Base-by-base conservation (phyloP, 2,888 invertebrate species). In the Hedya salicella region DNA sequence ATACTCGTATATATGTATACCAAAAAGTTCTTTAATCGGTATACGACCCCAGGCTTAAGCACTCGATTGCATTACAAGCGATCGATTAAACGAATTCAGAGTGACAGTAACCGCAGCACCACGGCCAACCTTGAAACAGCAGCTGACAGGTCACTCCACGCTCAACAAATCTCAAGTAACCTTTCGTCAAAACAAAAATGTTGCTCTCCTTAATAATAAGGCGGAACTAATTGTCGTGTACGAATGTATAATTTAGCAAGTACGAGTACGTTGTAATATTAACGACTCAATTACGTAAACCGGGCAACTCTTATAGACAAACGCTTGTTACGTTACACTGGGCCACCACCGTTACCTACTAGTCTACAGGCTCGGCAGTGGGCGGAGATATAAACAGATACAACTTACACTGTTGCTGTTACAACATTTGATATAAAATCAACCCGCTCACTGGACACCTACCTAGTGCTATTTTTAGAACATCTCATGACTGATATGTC, bases 191-290 rank as follows among this genome's bases (percentile, higher is more conserved):
- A 49, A 66, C 48, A 72, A 74, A 78, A 78, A 71, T 74, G 73
- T 73, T 79, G 88, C 86, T 86, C 89, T 87, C 86, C 82, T 86
- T 88, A 83, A 81, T 81, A 80, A 77, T 76, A 83, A 86, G 76
- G 85, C 88, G 86, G 85, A 89, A 90, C 89, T 82, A 85, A 88
- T 86, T 84, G 82, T 80, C 68, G 50, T 74, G 74, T 72, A 75
- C 75, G 73, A 77, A 73, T 75, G 76, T 71, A 82, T 78, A 80
- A 78, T 83, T 85, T 78, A 77, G 77, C 78, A 81, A 80, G 78
- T 71, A 67, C 68, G 75, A 80, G 78, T 71, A 67, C 68, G 75
- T 83, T 86, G 85, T 86, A 86, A 80, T 85, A 83, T 85, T 81
- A 83, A 82, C 80, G 70, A 74, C 70, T 72, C 68, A 75, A 81